Evolutionary conservation across 2,113 vertebrate species (phyloP), one percentile per base, ranked within the genome.

Genomic region (Microtus richardsoni): DNA sequence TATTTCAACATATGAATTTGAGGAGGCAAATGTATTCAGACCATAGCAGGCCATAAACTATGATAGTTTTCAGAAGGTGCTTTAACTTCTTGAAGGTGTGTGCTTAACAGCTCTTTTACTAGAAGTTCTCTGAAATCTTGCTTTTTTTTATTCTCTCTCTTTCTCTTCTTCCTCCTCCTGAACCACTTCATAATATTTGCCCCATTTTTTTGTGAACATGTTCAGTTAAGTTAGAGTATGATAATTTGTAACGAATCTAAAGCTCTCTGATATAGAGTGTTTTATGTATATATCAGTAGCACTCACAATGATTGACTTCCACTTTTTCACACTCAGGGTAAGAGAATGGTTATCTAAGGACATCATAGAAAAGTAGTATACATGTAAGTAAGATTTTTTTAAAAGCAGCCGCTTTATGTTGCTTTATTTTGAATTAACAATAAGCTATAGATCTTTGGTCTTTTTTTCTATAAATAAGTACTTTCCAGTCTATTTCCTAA

Each of bases 351-450:
- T 93, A 71, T 91, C 17, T 47, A 74, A 87, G 28, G 44, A 68
- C 30, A 70, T 96, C 86, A 95, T 92, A 60, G 60, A 82, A 93
- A 7, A 60, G 36, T 70, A 60, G n/a, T 91, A 90, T 68, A 88
- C 80, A 36, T 90, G 8, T 74, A 91, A 91, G 70, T 77, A 13
- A 64, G 41, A 54, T 84, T 91, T 58, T 58, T 94, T 88, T 58
- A 16, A 86, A 71, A 93, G 60, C 4, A 91, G 14, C 8, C 3
- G 17, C 64, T 91, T 87, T 95, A 78, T 91, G 44, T 90, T 93
- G 24, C 74, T 94, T 95, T 94, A 87, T 86, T 96, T 95, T 94
- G 90, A 89, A 79, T 77, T 82, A 58, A 54, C 82, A 80, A 62
- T 95, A 28, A 83, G 12, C n/a, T 91, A 10, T 95, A 39, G 10